Base-by-base conservation (phyloP, 1,140 invertebrate genomes). In the Doryteuthis pealeii region DNA sequence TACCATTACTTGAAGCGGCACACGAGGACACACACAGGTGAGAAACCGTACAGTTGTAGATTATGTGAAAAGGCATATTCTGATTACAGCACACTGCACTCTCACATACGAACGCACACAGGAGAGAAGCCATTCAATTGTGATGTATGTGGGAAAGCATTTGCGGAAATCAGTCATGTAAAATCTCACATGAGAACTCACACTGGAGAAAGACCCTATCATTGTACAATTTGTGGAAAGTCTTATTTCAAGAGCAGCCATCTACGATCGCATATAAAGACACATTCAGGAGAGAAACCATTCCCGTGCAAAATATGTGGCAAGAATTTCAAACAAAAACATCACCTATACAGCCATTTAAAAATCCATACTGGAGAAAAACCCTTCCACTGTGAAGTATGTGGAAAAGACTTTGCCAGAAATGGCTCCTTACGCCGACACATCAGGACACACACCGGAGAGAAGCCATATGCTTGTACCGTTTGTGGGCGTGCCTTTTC, bases 151-250 rank as follows among this genome's bases (percentile, higher is more conserved):
- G 94, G 94, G 69, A 94, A 95, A 80, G 93, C 93, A 0, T 95
- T 95, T 81, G 93, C 93, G 84, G 95, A 96, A 85, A 96, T 95
- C 83, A 94, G 95, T 82, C 94, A 95, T 1, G 88, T 96, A 30
- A 95, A 95, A 85, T 88, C 95, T 33, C 94, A 96, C 82, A 93
- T 94, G 77, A 94, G 95, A 26, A 93, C 94, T 73, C 94, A 96
- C 87, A 95, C 94, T 79, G 94, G 94, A 0, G 93, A 95, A 83
- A 95, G 95, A 82, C 94, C 95, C 45, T 96, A 96, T 88, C 95
- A 95, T 82, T 96, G 94, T 67, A 14, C 28, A 12, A 45, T 33
- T 0, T 75, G 74, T 72, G 58, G 62, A 22, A 71, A 71, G 30
- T 58, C 58, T 1, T 75, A 71, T 22, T 71, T 62, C 6, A 68